These are phyloP conservation scores for Pseudotriccus pelzelni DNA, from an alignment of 2,797 vertebrate genomes.

Conservation along the genomic window DNA sequence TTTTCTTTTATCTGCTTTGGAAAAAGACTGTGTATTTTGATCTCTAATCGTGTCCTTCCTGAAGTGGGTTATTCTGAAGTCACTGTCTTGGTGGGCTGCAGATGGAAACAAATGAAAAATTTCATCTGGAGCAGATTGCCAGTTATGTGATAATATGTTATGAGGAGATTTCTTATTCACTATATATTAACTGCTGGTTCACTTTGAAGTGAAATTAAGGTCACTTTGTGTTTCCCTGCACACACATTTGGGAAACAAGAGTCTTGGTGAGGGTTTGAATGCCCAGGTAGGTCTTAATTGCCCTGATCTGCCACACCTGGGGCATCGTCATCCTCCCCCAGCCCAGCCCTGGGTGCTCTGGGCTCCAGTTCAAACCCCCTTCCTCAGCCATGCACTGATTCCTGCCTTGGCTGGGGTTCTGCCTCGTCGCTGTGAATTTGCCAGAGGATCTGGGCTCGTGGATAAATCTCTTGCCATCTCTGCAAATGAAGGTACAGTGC, in stretches of 20 bases:
- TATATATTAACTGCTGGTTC: background rate
- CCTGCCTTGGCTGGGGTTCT: rapidly evolving
- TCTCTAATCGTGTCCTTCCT: background rate
- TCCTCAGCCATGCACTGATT: rapidly evolving
- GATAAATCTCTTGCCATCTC: background rate
- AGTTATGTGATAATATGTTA: rapidly evolving
- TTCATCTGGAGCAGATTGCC: background rate
- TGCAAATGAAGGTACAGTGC: rapidly evolving
- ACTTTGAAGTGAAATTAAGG: background rate
- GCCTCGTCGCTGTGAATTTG: rapidly evolving
- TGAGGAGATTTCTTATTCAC: background rate
- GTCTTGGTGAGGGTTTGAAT: background rate
- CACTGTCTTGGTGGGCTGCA: background rate
- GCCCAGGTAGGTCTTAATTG: rapidly evolving
- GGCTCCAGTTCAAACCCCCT: background rate
- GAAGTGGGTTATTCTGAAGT: background rate
- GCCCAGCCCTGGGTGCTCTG: background rate
- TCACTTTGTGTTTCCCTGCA: background rate
- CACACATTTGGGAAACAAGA: background rate
- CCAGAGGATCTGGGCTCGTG: rapidly evolving
- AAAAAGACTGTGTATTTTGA: background rate
- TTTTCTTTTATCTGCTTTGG: constrained; percentile 24
- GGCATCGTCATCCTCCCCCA: rapidly evolving
- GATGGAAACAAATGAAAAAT: background rate
- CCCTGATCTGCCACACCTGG: background rate